A percentile compares a stretch with the other conserved stretches of the same genome.
Conservation (phyloP, 2,888 invertebrate genomes). For the Campopleginae sp. region DNA sequence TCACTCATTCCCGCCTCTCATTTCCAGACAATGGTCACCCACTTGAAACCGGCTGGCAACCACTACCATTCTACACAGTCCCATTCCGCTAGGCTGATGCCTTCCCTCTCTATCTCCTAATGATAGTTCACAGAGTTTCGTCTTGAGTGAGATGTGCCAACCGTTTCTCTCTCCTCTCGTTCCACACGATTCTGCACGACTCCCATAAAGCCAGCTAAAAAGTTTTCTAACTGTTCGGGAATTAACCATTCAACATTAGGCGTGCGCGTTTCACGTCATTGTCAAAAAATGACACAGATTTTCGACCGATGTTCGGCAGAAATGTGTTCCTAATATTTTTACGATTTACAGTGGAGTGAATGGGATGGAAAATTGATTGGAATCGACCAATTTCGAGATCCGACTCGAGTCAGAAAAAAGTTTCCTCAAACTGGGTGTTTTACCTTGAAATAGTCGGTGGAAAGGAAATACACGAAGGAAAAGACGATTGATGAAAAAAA, state of each 20-base stretch:
- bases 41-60: slow-evolving; percentile 74
- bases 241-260: neutral
- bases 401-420: slow-evolving; percentile 14
- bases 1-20: slow-evolving; percentile 76
- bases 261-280: neutral
- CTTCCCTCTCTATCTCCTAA: slow-evolving; percentile 66
- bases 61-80: slow-evolving; percentile 35
- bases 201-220: neutral
- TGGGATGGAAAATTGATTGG: slow-evolving; percentile 15
- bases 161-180: neutral
- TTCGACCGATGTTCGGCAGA: neutral
- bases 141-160: slow-evolving; percentile 74
- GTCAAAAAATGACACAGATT: slow-evolving; percentile 2
- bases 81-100: slow-evolving; percentile 18
- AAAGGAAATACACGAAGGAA: slow-evolving; percentile 43
- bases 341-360: neutral
- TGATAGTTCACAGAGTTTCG: slow-evolving; percentile 79
- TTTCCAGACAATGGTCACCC: slow-evolving; percentile 79
- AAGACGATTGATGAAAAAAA: slow-evolving; percentile 74
- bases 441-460: slow-evolving; percentile 16
- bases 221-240: neutral
- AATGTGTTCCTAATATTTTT: neutral
- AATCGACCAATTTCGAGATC: slow-evolving; percentile 24
- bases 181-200: neutral
- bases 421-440: slow-evolving; percentile 12